These are phyloP conservation scores for Ctenosaura bakeri DNA, from an alignment of 2,797 vertebrate species.

Conservation along the genomic window DNA sequence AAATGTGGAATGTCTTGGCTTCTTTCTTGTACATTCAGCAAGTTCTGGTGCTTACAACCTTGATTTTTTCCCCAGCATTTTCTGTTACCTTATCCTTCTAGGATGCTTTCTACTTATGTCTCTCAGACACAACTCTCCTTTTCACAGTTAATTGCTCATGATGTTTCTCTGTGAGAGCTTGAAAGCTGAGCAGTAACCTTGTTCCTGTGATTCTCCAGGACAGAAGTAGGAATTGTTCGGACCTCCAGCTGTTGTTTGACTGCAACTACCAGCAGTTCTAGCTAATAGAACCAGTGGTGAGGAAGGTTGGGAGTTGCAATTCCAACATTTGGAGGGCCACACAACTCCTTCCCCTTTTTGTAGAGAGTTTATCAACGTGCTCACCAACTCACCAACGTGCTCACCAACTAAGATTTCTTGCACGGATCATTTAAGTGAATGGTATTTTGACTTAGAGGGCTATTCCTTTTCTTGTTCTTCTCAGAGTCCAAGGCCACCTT, in stretches of 20 bases:
- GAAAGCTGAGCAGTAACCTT: not conserved
- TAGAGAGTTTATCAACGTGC: not conserved
- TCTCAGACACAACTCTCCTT: not conserved
- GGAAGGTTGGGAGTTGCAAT: too few relatives aligned
- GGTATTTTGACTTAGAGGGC: not conserved
- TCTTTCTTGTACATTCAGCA: not conserved
- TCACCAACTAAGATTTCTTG: not conserved
- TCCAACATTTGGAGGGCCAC: too few relatives aligned
- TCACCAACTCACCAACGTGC: not conserved
- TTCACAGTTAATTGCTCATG: not conserved
- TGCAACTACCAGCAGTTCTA: too few relatives aligned
- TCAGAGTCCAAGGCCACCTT: constrained; percentile 39
- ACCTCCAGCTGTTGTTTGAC: too few relatives aligned
- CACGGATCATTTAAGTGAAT: not conserved
- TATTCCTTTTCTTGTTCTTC: not conserved
- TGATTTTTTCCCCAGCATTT: too few relatives aligned
- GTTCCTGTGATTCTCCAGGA: too few relatives aligned
- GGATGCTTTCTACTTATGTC: too few relatives aligned
- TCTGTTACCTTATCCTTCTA: not conserved
- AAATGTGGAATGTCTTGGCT: not conserved
- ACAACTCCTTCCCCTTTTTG: too few relatives aligned
- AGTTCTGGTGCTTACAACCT: not conserved
- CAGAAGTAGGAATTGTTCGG: not conserved
- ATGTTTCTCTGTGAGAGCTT: not conserved
- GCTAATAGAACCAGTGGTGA: too few relatives aligned